Conservation (phyloP, 2,888 invertebrate genomes). For the Brachypalpus laphriformis region DNA sequence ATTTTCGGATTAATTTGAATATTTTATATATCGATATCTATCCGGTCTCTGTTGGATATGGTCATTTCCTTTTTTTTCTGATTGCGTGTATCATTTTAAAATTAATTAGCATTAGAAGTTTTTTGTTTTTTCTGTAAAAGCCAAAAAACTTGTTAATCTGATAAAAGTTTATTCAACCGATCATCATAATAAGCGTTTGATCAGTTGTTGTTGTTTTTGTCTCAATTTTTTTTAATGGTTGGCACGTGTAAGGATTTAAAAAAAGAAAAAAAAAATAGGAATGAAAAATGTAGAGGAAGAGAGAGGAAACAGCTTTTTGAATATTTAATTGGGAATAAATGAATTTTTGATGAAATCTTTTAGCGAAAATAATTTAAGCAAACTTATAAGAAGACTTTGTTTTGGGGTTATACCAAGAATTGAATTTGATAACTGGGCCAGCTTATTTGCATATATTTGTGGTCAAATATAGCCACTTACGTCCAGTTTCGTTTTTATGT, state of each 20-base stretch:
- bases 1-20: constrained; percentile 41
- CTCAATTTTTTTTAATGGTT: constrained; percentile 8
- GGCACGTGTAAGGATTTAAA: constrained; percentile 47
- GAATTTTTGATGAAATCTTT: constrained; percentile 17
- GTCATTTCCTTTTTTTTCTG: constrained; percentile 38
- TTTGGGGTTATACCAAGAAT: neutral
- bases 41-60: constrained; percentile 25
- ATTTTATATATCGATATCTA: constrained; percentile 16
- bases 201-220: constrained; percentile 1
- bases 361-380: neutral
- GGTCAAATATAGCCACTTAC: neutral
- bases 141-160: constrained; percentile 32
- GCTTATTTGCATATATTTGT: constrained; percentile 17
- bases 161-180: constrained; percentile 62
- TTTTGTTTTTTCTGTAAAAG: neutral
- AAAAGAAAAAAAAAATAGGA: neutral
- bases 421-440: constrained; percentile 20
- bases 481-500: neutral
- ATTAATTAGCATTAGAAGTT: constrained; percentile 36
- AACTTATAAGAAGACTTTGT: neutral
- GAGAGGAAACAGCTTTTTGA: constrained; percentile 22
- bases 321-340: constrained; percentile 41
- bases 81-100: constrained; percentile 24
- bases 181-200: constrained; percentile 9
- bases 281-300: neutral